Conservation (phyloP, 2,888 invertebrate species). For the Elysia crispata region DNA sequence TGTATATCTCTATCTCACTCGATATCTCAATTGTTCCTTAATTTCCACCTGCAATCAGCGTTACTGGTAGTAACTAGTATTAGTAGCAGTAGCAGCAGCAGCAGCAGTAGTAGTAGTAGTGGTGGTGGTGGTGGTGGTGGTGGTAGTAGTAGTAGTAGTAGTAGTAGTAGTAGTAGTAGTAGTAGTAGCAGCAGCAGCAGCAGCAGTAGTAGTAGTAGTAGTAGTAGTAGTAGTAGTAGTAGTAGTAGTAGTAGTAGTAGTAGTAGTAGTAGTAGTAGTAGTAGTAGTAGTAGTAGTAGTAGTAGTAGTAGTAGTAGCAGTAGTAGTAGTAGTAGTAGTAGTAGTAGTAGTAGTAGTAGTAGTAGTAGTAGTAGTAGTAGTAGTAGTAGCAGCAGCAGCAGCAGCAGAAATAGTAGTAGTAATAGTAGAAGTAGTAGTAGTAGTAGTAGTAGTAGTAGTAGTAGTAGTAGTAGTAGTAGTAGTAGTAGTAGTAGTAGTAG, state of each 20-base stretch:
- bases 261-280: constrained; percentile 38
- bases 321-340: neutral
- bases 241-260: constrained; percentile 35
- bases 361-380: constrained; percentile 13
- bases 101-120: neutral
- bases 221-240: constrained; percentile 40
- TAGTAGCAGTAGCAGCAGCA: constrained; percentile 12
- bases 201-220: constrained; percentile 40
- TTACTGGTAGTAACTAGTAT: constrained; percentile 18
- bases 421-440: neutral
- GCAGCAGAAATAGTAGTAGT: neutral
- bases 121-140: no score
- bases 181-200: constrained; percentile 28
- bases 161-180: constrained; percentile 23
- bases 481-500: constrained; percentile 19
- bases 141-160: neutral
- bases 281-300: constrained; percentile 21
- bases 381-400: neutral
- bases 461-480: constrained; percentile 17
- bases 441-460: constrained; percentile 15
- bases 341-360: constrained; percentile 11
- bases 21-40: no score
- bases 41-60: no score
- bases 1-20: no score
- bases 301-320: constrained; percentile 19